Base-by-base conservation (phyloP, 2,113 vertebrate genomes). In the Calcarius ornatus region DNA sequence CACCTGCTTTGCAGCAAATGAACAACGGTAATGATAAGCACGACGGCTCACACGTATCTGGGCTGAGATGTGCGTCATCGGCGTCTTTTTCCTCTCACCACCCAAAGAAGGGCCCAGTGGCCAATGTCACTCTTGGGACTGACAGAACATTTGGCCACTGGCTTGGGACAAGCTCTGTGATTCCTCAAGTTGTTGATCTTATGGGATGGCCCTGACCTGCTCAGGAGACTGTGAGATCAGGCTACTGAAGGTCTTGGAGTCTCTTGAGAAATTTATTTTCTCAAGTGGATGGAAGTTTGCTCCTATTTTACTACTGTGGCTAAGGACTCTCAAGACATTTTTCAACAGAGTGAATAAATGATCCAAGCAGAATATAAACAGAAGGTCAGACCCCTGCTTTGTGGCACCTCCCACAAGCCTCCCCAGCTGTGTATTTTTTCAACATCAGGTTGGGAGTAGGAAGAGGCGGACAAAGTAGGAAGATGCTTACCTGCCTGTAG, bases 1-100 rank as follows among this genome's bases (percentile, higher is more conserved):
- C 96, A 97, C 92, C 95, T 97, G 94, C 89, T 97, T 95, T 90
- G 90, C 85, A 95, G 94, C 92, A 94, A 94, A 92, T 81, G 90
- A 96, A 72, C 94, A 86, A 80, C 69, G 51, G 70, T 65, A 91
- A 90, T 65, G 93, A 68, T 82, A 88, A 96, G 91, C 47, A 78
- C 2, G 1, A 90, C 70, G 85, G 17, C 63, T 83, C 75, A 20
- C 66, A 82, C 13, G 2, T 72, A 42, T 86, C 50, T 68, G 50
- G 56, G 57, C 63, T 76, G 79, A 65, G 68, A 78, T 77, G 23
- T 43, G 31, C 22, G 2, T 78, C 14, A 5, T 28, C 2, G 1
- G n/a, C 45, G 42, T 65, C 73, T 80, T 91, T 65, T n/a, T 9
- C 59, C 68, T 86, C 70, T 70, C n/a, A 35, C 20, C 48, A 51